Evolutionary conservation across 2,113 vertebrate species (phyloP).

Genomic region (Neolamprologus sp.): DNA sequence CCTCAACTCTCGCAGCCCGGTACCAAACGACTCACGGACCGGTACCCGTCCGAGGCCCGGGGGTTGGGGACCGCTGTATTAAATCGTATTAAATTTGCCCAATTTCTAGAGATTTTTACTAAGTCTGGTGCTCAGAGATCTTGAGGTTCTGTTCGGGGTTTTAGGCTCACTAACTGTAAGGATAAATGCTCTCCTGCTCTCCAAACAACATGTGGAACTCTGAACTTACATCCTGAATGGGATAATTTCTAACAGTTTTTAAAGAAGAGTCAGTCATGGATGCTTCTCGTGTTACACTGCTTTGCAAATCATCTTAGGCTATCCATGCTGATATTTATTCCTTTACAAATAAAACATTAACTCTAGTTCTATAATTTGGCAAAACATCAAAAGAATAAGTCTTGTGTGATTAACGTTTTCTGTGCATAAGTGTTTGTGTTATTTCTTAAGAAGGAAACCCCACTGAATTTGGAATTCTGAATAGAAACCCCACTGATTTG

Average conservation of each 20-base stretch:
- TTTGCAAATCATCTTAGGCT: background rate
- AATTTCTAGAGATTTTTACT: background rate
- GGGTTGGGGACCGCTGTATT: background rate
- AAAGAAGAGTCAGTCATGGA: background rate
- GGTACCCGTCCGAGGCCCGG: fast-evolving
- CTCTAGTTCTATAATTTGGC: background rate
- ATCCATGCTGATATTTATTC: background rate
- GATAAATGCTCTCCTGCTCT: background rate
- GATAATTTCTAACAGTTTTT: background rate
- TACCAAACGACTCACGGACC: too few relatives aligned
- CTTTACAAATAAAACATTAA: background rate
- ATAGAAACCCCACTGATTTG: background rate
- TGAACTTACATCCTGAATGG: background rate
- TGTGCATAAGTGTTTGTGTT: background rate
- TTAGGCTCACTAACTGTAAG: background rate
- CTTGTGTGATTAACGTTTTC: background rate
- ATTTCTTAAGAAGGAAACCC: background rate
- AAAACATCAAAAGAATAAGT: background rate
- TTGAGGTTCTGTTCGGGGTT: background rate
- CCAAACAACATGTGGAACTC: background rate
- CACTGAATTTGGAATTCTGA: background rate
- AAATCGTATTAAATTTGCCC: background rate
- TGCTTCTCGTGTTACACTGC: background rate
- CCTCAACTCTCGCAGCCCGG: fast-evolving
- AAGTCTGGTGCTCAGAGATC: background rate